Evolutionary conservation across 1,140 invertebrate genomes (phyloP).

Genomic region (Limonius californicus): DNA sequence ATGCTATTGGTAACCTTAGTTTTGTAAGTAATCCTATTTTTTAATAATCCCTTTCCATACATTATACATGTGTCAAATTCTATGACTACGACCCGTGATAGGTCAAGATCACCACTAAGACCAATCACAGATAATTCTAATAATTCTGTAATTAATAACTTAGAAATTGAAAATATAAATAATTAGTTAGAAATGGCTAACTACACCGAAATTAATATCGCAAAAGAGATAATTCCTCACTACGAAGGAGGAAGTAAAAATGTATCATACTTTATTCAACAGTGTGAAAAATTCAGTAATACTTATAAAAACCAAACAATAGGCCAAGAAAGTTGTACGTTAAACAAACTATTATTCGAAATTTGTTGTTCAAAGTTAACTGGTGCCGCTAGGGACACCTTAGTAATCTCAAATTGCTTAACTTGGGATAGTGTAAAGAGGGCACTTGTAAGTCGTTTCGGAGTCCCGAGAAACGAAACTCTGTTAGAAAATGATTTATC

Average conservation of each 20-base stretch:
- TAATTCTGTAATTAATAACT: too few species aligned
- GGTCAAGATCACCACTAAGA: too few species aligned
- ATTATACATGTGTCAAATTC: too few species aligned
- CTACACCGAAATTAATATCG: constrained; percentile 16
- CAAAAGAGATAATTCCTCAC: constrained; percentile 15
- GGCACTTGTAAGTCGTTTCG: neutral
- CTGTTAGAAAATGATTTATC: constrained; percentile 15
- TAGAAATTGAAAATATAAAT: too few species aligned
- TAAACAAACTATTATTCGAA: constrained; percentile 16
- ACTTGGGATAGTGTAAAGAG: constrained; percentile 18
- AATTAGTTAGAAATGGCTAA: neutral
- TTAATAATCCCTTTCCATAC: too few species aligned
- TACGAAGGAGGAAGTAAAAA: constrained; percentile 15
- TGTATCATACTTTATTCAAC: constrained; percentile 10
- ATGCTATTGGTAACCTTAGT: too few species aligned
- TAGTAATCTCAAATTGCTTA: constrained; percentile 22
- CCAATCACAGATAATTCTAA: too few species aligned
- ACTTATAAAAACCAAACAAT: neutral
- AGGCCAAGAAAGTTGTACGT: constrained; percentile 18
- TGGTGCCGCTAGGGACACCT: constrained; percentile 20
- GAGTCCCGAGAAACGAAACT: constrained; percentile 7
- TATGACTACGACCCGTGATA: too few species aligned
- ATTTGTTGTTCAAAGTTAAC: constrained; percentile 21
- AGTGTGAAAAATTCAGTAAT: constrained; percentile 16
- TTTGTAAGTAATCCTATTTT: too few species aligned